phyloP scores from a whole-genome alignment of 2,888 invertebrate species.

The Odontothrips loti region DNA sequence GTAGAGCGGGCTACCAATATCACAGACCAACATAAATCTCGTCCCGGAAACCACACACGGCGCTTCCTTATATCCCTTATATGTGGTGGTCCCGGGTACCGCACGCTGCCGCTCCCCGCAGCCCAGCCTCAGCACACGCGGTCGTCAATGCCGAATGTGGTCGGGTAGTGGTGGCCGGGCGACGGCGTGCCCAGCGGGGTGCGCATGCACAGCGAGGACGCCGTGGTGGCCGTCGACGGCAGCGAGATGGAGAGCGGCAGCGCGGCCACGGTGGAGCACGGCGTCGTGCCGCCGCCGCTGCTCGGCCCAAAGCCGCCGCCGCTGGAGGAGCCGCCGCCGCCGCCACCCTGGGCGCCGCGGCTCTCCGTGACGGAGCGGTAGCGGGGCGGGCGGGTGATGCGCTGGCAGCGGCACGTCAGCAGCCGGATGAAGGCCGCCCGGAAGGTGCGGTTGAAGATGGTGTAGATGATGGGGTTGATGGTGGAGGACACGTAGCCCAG shows the following conservation, averaged over 20 bases:
- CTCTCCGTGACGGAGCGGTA: constrained; percentile 54
- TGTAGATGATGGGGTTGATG: constrained; percentile 91
- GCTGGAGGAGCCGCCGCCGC: constrained; percentile 25
- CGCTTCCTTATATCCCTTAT: not conserved
- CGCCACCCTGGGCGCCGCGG: constrained; percentile 43
- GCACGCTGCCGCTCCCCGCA: not conserved
- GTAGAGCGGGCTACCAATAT: not conserved
- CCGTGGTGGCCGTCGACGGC: constrained; percentile 1
- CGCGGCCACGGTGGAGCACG: constrained; percentile 5
- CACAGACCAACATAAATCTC: not conserved
- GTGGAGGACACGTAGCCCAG: constrained; percentile 88
- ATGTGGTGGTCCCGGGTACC: not conserved
- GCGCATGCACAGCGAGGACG: not conserved
- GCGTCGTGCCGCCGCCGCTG: constrained; percentile 30
- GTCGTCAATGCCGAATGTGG: not conserved
- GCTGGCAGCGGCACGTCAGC: constrained; percentile 68
- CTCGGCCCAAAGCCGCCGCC: constrained; percentile 30
- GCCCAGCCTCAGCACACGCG: not conserved
- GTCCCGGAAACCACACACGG: not conserved
- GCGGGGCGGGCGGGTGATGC: constrained; percentile 44
- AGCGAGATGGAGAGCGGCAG: constrained; percentile 18
- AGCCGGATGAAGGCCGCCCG: constrained; percentile 77
- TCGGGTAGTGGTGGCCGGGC: not conserved
- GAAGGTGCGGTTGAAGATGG: constrained; percentile 86
- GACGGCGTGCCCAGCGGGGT: not conserved